Conservation (phyloP, 2,113 vertebrate genomes). For the Crotalus horridus region DNA sequence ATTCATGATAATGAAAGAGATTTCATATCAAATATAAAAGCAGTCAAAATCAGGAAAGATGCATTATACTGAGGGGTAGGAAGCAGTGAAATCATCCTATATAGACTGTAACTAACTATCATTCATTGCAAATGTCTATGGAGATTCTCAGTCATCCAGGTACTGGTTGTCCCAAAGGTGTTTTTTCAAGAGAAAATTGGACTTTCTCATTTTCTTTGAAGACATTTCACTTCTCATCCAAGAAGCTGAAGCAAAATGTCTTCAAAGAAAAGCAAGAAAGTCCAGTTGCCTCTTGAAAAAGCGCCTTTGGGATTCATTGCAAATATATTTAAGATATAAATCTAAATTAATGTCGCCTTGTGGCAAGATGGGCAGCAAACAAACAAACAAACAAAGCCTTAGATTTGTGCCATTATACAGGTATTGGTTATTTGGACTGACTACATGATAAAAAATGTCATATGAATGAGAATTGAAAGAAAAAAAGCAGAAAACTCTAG, state of each 20-base stretch:
- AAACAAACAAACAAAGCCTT: not conserved
- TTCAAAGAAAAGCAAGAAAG: too few relatives aligned
- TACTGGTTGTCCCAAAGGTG: too few relatives aligned
- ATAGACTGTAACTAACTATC: not conserved
- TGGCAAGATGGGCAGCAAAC: too few relatives aligned
- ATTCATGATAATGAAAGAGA: not conserved
- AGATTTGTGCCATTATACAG: not conserved
- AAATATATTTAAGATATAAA: not conserved
- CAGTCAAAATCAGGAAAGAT: not conserved
- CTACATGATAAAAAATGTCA: not conserved
- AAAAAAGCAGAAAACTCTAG: not conserved
- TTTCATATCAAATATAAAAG: not conserved
- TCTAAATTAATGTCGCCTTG: not conserved
- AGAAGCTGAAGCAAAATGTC: too few relatives aligned
- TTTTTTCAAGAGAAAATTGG: too few relatives aligned
- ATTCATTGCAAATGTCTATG: not conserved
- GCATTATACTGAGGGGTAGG: not conserved
- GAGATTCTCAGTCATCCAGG: too few relatives aligned
- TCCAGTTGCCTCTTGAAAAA: too few relatives aligned
- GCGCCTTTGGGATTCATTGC: not conserved
- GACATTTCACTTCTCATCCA: too few relatives aligned
- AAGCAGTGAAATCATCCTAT: not conserved
- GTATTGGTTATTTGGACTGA: not conserved
- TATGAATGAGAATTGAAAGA: not conserved
- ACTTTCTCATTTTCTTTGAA: too few relatives aligned